Evolutionary conservation across 2,113 vertebrate species (phyloP).

Genomic region (Onychostoma macrolepis): DNA sequence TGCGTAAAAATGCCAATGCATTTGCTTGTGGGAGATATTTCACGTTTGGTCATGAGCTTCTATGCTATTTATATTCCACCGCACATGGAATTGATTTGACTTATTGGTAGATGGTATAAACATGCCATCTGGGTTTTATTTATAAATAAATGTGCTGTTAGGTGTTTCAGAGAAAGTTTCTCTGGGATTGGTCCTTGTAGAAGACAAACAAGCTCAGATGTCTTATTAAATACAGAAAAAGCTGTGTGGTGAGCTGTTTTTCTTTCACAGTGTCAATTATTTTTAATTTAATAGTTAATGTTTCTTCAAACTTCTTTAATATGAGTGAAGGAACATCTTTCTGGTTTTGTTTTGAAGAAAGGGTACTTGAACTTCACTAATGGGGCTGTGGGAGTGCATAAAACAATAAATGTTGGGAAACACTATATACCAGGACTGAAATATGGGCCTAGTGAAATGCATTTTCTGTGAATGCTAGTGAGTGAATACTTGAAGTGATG

Average conservation of each 20-base stretch:
- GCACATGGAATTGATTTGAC: neutral
- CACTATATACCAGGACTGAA: neutral
- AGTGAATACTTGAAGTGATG: neutral
- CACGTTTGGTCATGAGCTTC: neutral
- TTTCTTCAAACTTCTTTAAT: neutral
- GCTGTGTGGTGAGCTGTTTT: neutral
- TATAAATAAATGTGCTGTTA: neutral
- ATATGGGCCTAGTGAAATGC: neutral
- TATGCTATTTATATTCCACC: neutral
- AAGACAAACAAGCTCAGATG: neutral
- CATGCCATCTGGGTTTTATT: neutral
- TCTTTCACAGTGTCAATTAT: neutral
- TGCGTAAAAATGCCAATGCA: neutral
- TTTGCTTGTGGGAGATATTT: neutral
- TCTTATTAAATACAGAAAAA: neutral
- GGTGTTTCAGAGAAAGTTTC: neutral
- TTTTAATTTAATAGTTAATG: neutral
- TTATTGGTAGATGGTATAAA: neutral
- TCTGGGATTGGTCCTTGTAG: neutral
- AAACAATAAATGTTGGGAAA: neutral
- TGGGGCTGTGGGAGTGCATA: neutral
- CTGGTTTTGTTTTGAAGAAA: neutral
- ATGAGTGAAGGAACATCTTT: neutral
- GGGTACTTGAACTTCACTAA: neutral
- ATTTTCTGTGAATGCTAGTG: neutral